Conservation (phyloP, 2,888 invertebrate species). For the Apantesis nais region DNA sequence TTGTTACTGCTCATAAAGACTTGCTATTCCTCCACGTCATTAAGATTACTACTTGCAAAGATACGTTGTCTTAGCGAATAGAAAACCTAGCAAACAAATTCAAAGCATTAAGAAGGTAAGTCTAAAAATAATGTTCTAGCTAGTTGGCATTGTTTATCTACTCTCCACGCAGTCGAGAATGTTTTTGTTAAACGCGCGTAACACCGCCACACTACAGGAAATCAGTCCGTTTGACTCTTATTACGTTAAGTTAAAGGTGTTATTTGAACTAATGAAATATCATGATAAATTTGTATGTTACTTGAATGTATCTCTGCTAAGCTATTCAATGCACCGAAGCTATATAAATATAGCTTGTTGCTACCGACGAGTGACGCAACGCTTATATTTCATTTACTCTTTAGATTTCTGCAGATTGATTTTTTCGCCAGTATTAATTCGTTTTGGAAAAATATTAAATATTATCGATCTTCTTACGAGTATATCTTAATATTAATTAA, state of each 20-base stretch:
- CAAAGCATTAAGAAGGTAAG: not conserved
- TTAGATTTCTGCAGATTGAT: conserved; percentile 11
- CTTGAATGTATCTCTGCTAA: conserved; percentile 18
- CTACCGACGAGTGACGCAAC: conserved; percentile 18
- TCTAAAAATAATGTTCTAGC: not conserved
- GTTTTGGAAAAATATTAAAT: not conserved
- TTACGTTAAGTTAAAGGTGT: conserved; percentile 2
- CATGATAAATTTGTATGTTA: not conserved
- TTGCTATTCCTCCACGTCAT: too few relatives aligned
- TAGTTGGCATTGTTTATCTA: conserved; percentile 37
- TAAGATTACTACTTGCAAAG: too few relatives aligned
- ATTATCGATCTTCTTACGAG: too few relatives aligned
- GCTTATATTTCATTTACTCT: conserved; percentile 13
- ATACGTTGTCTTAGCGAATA: not conserved
- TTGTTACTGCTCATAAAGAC: too few relatives aligned
- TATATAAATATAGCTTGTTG: conserved; percentile 21
- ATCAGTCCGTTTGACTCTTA: not conserved
- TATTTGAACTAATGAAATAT: not conserved
- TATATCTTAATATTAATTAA: not conserved
- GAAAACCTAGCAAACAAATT: not conserved
- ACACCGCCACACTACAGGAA: not conserved
- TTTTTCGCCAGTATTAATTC: not conserved
- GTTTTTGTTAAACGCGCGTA: conserved; percentile 49
- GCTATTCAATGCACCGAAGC: conserved; percentile 22
- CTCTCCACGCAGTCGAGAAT: conserved; percentile 38